Conservation (phyloP, 2,888 invertebrate genomes). For the Phanerotoma sp. region DNA sequence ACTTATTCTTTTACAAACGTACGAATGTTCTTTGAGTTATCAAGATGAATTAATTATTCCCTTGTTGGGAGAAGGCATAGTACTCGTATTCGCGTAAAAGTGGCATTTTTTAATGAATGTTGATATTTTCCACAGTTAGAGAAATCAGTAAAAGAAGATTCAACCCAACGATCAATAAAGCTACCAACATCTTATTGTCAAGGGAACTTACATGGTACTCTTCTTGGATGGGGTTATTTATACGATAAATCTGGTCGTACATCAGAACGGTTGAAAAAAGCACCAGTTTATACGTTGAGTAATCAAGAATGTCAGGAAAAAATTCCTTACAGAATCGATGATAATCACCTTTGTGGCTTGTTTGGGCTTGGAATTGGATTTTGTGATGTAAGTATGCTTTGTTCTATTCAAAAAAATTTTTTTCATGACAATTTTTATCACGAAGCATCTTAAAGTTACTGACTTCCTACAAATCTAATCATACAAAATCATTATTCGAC, state of each 20-base stretch:
- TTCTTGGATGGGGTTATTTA: slow-evolving; percentile 6
- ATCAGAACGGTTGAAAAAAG: background rate
- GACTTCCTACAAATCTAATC: too few relatives aligned
- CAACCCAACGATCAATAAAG: background rate
- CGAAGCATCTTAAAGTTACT: too few relatives aligned
- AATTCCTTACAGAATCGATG: background rate
- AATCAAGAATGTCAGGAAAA: background rate
- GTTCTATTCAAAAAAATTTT: background rate
- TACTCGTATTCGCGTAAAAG: too few relatives aligned
- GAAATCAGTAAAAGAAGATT: background rate
- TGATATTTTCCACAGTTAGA: too few relatives aligned
- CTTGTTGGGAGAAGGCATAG: too few relatives aligned
- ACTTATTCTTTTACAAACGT: too few relatives aligned
- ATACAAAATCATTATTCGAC: too few relatives aligned
- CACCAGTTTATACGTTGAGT: background rate
- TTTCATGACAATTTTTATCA: too few relatives aligned
- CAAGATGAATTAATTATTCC: too few relatives aligned
- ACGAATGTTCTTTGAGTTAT: too few relatives aligned
- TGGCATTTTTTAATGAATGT: too few relatives aligned
- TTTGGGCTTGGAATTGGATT: slow-evolving; percentile 22
- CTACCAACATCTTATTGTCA: background rate
- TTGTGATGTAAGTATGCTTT: slow-evolving; percentile 27
- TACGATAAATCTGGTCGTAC: background rate
- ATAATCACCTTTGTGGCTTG: slow-evolving; percentile 27
- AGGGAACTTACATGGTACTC: background rate